A percentile compares a stretch with the other conserved stretches of the same genome.
Conservation (phyloP, 2,888 invertebrate species). For the Crossocerus cetratus region DNA sequence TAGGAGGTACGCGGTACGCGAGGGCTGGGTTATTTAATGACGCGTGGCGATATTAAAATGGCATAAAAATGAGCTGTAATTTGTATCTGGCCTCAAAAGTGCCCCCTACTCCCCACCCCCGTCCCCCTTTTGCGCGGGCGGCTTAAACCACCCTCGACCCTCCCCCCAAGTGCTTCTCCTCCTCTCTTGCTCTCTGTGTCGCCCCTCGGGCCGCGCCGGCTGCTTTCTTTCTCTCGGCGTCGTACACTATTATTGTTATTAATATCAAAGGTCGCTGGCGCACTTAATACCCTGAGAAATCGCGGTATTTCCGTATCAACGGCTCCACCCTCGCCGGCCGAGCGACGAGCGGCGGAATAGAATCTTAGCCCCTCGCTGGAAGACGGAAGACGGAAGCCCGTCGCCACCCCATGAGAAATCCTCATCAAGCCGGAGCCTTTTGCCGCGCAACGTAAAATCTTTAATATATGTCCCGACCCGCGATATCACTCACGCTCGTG, state of each 20-base stretch:
- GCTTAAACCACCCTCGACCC: conserved; percentile 38
- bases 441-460: conserved; percentile 13
- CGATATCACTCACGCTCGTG: conserved; percentile 4
- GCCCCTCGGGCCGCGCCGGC: no score
- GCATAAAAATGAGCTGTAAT: conserved; percentile 77
- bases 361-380: conserved; percentile 17
- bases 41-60: conserved; percentile 77
- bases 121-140: conserved; percentile 31
- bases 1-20: not conserved
- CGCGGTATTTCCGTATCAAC: conserved; percentile 70
- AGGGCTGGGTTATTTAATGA: conserved; percentile 74
- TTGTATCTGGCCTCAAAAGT: conserved; percentile 75
- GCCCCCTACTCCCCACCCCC: conserved; percentile 59
- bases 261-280: conserved; percentile 71
- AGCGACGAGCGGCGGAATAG: conserved; percentile 14
- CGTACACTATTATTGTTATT: conserved; percentile 72
- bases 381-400: conserved; percentile 15
- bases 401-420: conserved; percentile 18
- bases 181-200: conserved; percentile 21
- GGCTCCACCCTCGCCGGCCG: conserved; percentile 38
- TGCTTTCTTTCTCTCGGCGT: conserved; percentile 41
- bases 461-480: conserved; percentile 1
- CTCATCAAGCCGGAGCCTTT: conserved; percentile 14
- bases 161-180: conserved; percentile 12
- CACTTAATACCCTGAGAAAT: conserved; percentile 73